Percentiles rank a stretch among this genome's conserved stretches.
phyloP scores from a whole-genome alignment of 2,797 vertebrate genomes.

The Microchirus variegatus region DNA sequence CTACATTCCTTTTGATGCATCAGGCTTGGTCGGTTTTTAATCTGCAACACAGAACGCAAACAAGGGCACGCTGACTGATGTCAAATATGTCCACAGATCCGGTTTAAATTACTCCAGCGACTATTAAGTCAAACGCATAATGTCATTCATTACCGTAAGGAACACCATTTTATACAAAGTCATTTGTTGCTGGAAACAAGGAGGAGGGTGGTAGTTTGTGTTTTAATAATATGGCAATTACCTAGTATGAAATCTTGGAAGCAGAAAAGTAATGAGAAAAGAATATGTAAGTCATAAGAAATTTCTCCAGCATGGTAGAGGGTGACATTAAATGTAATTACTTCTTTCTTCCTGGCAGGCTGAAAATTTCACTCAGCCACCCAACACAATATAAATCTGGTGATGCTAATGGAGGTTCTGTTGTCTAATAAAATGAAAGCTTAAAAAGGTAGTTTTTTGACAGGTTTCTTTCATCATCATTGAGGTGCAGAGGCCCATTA shows the following conservation, averaged over 20 bases:
- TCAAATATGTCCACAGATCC: not conserved
- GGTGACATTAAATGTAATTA: conserved; percentile 54
- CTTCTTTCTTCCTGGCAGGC: conserved; percentile 26
- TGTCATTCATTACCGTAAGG: not conserved
- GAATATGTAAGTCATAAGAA: conserved; percentile 24
- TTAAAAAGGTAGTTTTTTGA: conserved; percentile 63
- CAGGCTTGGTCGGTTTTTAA: not conserved
- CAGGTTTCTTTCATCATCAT: conserved; percentile 57
- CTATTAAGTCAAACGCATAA: not conserved
- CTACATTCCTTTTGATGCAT: not conserved
- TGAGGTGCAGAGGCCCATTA: conserved; percentile 60
- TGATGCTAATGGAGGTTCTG: conserved; percentile 46
- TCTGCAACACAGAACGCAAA: not conserved
- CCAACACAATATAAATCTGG: conserved; percentile 23
- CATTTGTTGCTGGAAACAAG: not conserved
- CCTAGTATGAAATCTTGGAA: conserved; percentile 24
- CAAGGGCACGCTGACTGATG: not conserved
- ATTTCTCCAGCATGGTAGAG: conserved; percentile 13
- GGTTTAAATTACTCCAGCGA: not conserved
- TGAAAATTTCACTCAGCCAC: conserved; percentile 23
- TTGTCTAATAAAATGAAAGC: conserved; percentile 69
- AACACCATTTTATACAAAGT: not conserved
- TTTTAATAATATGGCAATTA: conserved; percentile 19
- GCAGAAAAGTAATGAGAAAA: conserved; percentile 30
- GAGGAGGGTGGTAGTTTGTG: conserved; percentile 1